Base-by-base conservation (phyloP, 2,797 vertebrate species). In the Gastrophryne carolinensis region DNA sequence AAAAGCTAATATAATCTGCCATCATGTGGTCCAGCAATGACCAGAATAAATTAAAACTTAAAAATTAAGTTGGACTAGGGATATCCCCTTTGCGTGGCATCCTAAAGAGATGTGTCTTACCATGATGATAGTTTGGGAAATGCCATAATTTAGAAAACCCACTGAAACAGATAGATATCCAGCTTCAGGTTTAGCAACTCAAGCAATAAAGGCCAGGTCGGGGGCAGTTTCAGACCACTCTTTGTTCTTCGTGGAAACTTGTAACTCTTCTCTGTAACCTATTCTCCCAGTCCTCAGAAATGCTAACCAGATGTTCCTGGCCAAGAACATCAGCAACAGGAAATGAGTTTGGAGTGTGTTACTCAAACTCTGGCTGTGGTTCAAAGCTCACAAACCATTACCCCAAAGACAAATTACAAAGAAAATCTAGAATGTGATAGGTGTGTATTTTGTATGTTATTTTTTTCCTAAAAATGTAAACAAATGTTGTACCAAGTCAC, bases 281-380 rank as follows among this genome's bases (percentile, higher is more conserved):
- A 70, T 69, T 69, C 75, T 78, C 64, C 68, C 34, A 72, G 53
- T 66, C 30, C 24, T 72, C 17, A 29, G 61, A 78, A 78, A 78
- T 72, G 61, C 50, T 78, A 66, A 78, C 44, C 75, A 78, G 75
- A 78, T 78, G 75, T 78, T 62, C 47, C 53, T 60, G 61, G 75
- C 75, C 75, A 72, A 72, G 61, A 60, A 72, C 75, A 78, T 72
- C 70, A 78, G 75, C 61, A 72, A 78, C 75, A 72, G 75, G 75
- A 78, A 78, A 78, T 78, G 62, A 72, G 69, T 60, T 78, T 60
- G 37, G 62, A 78, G 75, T 78, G 75, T 65, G 50, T 72, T 78
- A 71, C 65, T 72, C 57, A 58, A 53, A 77, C 67, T 57, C 44
- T 78, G 75, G 75, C 68, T 66, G 26, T 1, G 17, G 60, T 72